Evolutionary conservation across 92 coral and sea anemone species (phyloP).

Genomic region (Porites cylindrica): DNA sequence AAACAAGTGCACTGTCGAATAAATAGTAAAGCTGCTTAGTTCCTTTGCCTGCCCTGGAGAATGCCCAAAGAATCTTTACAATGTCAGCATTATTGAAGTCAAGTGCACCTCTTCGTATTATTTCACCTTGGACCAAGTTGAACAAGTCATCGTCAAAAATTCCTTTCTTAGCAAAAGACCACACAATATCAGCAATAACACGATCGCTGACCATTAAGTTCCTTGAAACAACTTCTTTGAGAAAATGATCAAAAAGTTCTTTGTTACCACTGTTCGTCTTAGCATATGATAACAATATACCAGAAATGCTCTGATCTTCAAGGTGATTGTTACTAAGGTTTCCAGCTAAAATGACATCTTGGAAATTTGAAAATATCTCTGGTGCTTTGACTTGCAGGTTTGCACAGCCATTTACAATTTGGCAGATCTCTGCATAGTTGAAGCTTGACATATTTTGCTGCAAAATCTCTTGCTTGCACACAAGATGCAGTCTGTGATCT

Average conservation of each 20-base stretch:
- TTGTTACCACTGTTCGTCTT: neutral
- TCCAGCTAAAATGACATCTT: conserved; percentile 25
- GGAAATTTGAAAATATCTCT: conserved; percentile 6
- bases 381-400: neutral
- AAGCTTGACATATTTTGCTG: neutral
- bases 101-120: neutral
- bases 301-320: neutral
- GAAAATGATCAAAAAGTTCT: conserved; percentile 1
- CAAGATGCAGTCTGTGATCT: neutral
- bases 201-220: neutral
- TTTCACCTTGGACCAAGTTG: neutral
- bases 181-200: conserved; percentile 13
- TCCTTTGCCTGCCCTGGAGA: conserved; percentile 11
- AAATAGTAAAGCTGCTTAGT: neutral
- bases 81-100: neutral
- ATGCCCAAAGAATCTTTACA: neutral
- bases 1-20: neutral
- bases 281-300: conserved; percentile 14
- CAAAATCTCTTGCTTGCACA: conserved; percentile 6
- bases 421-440: conserved; percentile 9
- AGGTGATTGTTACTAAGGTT: neutral
- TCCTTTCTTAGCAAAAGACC: conserved; percentile 23
- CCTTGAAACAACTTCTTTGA: conserved; percentile 16
- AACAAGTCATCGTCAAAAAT: neutral
- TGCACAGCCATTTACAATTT: conserved; percentile 22